Evolutionary conservation across 2,113 vertebrate species (phyloP).

Genomic region (Nematolebias whitei): DNA sequence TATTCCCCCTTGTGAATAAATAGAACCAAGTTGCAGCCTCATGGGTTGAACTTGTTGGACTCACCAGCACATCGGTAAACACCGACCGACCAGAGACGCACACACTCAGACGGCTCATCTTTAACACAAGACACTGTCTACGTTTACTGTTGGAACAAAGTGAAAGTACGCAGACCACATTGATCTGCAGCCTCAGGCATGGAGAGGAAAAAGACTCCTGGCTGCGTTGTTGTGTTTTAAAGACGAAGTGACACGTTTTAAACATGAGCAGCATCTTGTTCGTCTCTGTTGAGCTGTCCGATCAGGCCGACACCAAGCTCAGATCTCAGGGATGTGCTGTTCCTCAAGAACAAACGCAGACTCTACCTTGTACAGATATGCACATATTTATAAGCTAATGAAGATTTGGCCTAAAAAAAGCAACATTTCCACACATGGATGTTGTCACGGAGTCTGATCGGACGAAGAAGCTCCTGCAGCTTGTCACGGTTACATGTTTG

Average conservation of each 20-base stretch:
- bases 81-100: constrained; percentile 24
- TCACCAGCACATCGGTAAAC: constrained; percentile 23
- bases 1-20: constrained; percentile 64
- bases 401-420: constrained; percentile 48
- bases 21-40: constrained; percentile 57
- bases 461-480: too few relatives aligned
- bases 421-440: constrained; percentile 76
- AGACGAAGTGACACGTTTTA: constrained; percentile 59
- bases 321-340: constrained; percentile 12
- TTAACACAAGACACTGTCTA: constrained; percentile 39
- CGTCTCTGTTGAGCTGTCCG: constrained; percentile 41
- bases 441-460: too few relatives aligned
- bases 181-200: constrained; percentile 40
- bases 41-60: constrained; percentile 43
- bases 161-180: constrained; percentile 47
- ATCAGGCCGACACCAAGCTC: constrained; percentile 42
- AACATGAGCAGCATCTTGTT: constrained; percentile 58
- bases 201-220: constrained; percentile 10
- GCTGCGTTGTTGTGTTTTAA: constrained; percentile 43
- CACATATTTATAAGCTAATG: constrained; percentile 63
- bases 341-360: constrained; percentile 30
- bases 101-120: constrained; percentile 19
- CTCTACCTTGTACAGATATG: constrained; percentile 38
- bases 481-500: constrained; percentile 34
- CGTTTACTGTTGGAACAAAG: constrained; percentile 32